These are phyloP conservation scores for Craniophora ligustri DNA, from an alignment of 2,888 invertebrate species.

Conservation along the genomic window DNA sequence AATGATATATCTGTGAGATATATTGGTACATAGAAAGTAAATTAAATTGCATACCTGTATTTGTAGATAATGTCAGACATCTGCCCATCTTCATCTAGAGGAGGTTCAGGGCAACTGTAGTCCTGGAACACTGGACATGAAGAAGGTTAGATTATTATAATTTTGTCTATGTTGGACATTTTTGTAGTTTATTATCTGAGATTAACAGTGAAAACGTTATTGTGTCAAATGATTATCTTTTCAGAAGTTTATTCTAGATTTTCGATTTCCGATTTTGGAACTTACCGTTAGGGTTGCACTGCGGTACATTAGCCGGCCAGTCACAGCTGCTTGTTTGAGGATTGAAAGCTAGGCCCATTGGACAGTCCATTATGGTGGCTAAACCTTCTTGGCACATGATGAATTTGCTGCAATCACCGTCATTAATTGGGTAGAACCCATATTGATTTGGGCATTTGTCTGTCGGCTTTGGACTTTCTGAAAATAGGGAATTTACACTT, in stretches of 20 bases:
- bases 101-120: constrained; percentile 65
- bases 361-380: constrained; percentile 71
- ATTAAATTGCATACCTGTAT: constrained; percentile 63
- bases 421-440: constrained; percentile 64
- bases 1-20: too few species aligned
- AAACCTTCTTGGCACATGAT: constrained; percentile 70
- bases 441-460: constrained; percentile 59
- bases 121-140: constrained; percentile 62
- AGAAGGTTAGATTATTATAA: too few species aligned
- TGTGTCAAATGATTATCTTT: too few species aligned
- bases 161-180: too few species aligned
- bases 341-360: constrained; percentile 73
- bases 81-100: constrained; percentile 52
- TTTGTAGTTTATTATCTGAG: too few species aligned
- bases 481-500: too few species aligned
- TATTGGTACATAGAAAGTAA: neutral
- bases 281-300: constrained; percentile 69
- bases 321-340: constrained; percentile 63
- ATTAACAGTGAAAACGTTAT: too few species aligned
- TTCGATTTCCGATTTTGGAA: too few species aligned
- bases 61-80: constrained; percentile 57
- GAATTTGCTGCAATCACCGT: constrained; percentile 71
- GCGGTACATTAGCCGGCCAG: constrained; percentile 74
- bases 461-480: constrained; percentile 44
- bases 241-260: too few species aligned